phyloP scores from a whole-genome alignment of 2,797 vertebrate species.

The Zalophus californianus region DNA sequence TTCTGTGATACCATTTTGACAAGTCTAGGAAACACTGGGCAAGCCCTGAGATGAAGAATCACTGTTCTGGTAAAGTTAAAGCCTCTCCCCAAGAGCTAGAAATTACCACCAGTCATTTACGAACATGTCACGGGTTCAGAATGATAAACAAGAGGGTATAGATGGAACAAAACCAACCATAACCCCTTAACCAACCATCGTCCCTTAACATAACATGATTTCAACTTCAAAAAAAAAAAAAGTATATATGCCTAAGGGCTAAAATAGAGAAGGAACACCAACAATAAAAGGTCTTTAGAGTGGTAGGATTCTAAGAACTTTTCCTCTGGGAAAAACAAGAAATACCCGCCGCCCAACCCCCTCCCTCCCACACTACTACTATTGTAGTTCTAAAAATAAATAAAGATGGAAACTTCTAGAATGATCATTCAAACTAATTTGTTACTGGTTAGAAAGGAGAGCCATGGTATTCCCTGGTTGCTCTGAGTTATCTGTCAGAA shows the following conservation, averaged over 20 bases:
- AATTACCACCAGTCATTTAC: conserved; percentile 43
- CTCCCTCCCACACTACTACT: neutral
- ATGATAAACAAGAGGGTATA: conserved; percentile 16
- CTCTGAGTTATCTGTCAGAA: conserved; percentile 49
- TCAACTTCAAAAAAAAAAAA: conserved; percentile 31
- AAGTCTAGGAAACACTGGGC: conserved; percentile 31
- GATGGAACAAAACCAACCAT: conserved; percentile 46
- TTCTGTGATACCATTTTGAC: conserved; percentile 42
- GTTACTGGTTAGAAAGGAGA: conserved; percentile 55
- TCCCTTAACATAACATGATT: conserved; percentile 42
- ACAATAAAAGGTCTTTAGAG: conserved; percentile 45
- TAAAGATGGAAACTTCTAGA: conserved; percentile 37
- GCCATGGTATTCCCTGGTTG: neutral
- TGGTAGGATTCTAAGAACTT: neutral
- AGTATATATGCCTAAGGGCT: conserved; percentile 12
- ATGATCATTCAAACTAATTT: conserved; percentile 12
- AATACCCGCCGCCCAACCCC: neutral
- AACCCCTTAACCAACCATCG: conserved; percentile 39
- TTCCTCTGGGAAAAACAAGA: conserved; percentile 51
- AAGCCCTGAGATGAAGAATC: conserved; percentile 42
- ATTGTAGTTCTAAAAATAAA: conserved; percentile 42
- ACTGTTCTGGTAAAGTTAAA: conserved; percentile 51
- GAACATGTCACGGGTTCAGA: conserved; percentile 9
- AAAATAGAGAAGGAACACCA: conserved; percentile 25
- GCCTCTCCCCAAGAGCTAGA: neutral